Evolutionary conservation across 2,797 vertebrate genomes (phyloP).

Genomic region (Antrozous pallidus): DNA sequence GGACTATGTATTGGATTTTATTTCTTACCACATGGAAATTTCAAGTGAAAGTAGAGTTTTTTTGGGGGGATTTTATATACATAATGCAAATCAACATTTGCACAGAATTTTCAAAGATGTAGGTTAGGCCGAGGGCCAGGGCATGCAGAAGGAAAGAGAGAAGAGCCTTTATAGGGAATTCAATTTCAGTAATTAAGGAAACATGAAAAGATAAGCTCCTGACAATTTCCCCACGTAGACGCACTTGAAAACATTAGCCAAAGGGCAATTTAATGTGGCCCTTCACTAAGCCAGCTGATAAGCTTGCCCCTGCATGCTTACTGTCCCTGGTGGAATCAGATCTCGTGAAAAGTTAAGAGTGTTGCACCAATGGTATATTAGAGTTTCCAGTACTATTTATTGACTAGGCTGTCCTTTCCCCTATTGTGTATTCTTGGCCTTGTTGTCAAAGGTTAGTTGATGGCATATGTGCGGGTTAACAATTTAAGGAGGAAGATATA

Average conservation of each 20-base stretch:
- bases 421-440: not conserved
- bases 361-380: not conserved
- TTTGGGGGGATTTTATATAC: not conserved
- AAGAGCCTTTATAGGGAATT: not conserved
- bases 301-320: rapidly evolving
- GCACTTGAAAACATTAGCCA: not conserved
- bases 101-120: not conserved
- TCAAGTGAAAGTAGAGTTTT: not conserved
- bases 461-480: not conserved
- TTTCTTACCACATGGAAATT: not conserved
- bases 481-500: not conserved
- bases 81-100: not conserved
- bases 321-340: not conserved
- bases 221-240: not conserved
- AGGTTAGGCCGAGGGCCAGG: not conserved
- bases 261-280: rapidly evolving
- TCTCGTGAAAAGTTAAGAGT: not conserved
- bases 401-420: not conserved
- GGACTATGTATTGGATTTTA: not conserved
- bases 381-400: not conserved
- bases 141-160: not conserved
- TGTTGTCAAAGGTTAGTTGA: not conserved
- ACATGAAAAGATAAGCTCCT: not conserved
- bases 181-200: not conserved
- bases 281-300: rapidly evolving